Base-by-base conservation (phyloP, 2,888 invertebrate species). In the Tachina fera region DNA sequence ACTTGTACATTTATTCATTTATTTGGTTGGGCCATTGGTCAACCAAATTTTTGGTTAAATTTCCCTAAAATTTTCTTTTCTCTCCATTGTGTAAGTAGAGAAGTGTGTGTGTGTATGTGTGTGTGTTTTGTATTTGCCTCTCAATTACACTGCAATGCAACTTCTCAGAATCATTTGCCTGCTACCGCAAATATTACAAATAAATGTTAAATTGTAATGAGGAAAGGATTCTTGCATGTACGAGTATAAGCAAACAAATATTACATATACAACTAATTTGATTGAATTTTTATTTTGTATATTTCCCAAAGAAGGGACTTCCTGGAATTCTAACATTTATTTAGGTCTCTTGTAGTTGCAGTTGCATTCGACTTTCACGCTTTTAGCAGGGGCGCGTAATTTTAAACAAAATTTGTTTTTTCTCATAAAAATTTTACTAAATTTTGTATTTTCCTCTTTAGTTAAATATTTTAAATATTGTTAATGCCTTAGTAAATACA, bases 161-260 rank as follows among this genome's bases (percentile, higher is more conserved):
- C 87, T 88, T 88, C 88, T 87, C 53, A 77, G 88, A 88, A 88
- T 88, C 87, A 86, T 82, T 87, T 87, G 80, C 88, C 82, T 84
- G 87, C 87, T 87, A 88, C 87, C 87, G 87, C 87, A 88, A 88
- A 88, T 87, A 88, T 84, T 77, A 87, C 87, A 87, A 87, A 87
- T 84, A 83, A 83, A 87, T 80, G 87, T 86, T 83, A 86, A 86
- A 74, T 61, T 74, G 22, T 49, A n/a, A 43, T 43, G 61, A 78
- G 13, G 83, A 85, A 86, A 87, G 86, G 84, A 84, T 80, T 77
- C 49, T 45, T 65, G n/a, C 70, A 9, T 77, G 16, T 41, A 14
- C 51, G 31, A 3, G 4, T 31, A 4, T 31, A 31, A 22, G 58
- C 60, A 70, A 43, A 70, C 41, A 49, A 31, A 58, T 22, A 81